Percentiles rank a stretch among this genome's conserved stretches.
Evolutionary conservation across 2,888 invertebrate species (phyloP).

Genomic region (Heliothis peltigera): DNA sequence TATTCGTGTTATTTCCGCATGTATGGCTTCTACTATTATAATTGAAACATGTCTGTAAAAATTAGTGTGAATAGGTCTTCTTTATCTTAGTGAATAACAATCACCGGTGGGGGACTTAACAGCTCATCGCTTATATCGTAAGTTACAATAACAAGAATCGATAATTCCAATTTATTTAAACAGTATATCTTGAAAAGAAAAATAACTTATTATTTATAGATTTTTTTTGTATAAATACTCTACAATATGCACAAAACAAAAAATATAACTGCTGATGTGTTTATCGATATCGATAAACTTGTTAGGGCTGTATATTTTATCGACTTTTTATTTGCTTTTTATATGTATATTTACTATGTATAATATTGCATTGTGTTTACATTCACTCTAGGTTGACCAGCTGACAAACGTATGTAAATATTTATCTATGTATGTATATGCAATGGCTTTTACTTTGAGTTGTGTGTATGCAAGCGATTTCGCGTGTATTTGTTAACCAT

Average conservation of each 20-base stretch:
- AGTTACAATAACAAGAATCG: slow-evolving; percentile 33
- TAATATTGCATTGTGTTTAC: slow-evolving; percentile 25
- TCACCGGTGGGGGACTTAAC: slow-evolving; percentile 56
- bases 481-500: slow-evolving; percentile 47
- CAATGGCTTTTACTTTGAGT: slow-evolving; percentile 36
- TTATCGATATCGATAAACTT: not conserved
- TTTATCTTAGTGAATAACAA: slow-evolving; percentile 26
- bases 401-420: slow-evolving; percentile 41
- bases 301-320: not conserved
- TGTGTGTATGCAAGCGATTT: slow-evolving; percentile 51
- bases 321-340: not conserved
- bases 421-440: slow-evolving; percentile 44
- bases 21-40: not conserved
- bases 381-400: slow-evolving; percentile 26
- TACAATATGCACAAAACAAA: too few relatives aligned
- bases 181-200: not conserved
- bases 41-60: not conserved
- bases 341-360: slow-evolving; percentile 21
- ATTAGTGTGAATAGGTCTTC: slow-evolving; percentile 42
- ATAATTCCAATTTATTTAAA: not conserved
- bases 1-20: not conserved
- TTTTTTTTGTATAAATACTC: not conserved
- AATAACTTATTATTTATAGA: not conserved
- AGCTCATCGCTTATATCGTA: slow-evolving; percentile 48
- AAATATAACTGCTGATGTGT: not conserved